Evolutionary conservation across 2,113 vertebrate species (phyloP), one percentile per base, ranked within the genome.

Genomic region (Tachuris rubrigastra): DNA sequence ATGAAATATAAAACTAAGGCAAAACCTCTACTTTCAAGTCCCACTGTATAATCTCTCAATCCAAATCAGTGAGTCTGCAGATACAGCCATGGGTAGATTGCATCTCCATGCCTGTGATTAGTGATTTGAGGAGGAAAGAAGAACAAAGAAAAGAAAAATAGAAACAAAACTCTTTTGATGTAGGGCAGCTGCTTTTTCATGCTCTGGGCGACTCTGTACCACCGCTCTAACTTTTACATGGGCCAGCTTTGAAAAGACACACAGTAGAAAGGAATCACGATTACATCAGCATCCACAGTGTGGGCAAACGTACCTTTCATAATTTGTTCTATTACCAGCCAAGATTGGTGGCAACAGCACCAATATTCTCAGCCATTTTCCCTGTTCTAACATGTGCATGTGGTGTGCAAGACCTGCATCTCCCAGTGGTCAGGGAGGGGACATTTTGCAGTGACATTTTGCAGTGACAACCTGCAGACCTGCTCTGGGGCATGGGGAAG

Each of bases 1-100:
- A 87, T 3, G 6, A 77, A 94, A 85, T 86, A 19, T 11, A 83
- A 86, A 92, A 47, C 50, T 17, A 42, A 77, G 39, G 52, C 35
- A 60, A 75, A 92, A n/a, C 31, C 69, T 89, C 41, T 50, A 52
- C 22, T 69, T 75, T 93, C 31, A 58, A 52, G 76, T 93, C 22
- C 18, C 65, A 33, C 65, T 63, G 12, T 80, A 59, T 37, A 62
- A 69, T 75, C 65, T 71, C 76, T 80, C 65, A 58, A 37, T 56
- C 46, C 46, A 62, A 89, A 49, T 69, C 80, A 76, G 88, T 46
- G 44, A 90, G 41, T 25, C n/a, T 62, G 30, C 14, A 77, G 87
- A 94, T 62, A 89, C 0, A 28, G 84, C 65, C 25, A 5, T 12
- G 49, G 89, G 89, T 73, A 94, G 75, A 87, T 71, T 85, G 85